Conservation (phyloP, 2,888 invertebrate species). For the Agrochola litura region DNA sequence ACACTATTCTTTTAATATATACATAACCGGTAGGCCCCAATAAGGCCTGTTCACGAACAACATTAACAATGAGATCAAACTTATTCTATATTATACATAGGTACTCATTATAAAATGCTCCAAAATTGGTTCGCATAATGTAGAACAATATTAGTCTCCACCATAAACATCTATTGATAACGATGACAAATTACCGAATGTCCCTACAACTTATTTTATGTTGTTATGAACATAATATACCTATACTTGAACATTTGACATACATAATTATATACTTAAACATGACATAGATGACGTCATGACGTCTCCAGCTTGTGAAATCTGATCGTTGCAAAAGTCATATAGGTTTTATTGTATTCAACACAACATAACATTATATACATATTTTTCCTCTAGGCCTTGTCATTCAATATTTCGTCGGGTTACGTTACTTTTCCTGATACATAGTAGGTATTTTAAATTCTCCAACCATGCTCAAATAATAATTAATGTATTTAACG, state of each 20-base stretch:
- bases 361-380: neutral
- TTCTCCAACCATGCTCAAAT: conserved; percentile 8
- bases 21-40: conserved; percentile 45
- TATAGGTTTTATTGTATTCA: neutral
- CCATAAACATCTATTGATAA: conserved; percentile 10
- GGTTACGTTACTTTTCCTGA: neutral
- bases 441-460: neutral
- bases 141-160: conserved; percentile 34
- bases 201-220: conserved; percentile 6
- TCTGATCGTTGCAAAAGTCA: conserved; percentile 22
- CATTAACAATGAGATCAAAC: conserved; percentile 55
- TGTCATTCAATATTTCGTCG: conserved; percentile 6
- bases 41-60: conserved; percentile 52
- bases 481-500: neutral
- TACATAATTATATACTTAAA: no score
- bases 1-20: conserved; percentile 6
- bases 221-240: conserved; percentile 1
- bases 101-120: conserved; percentile 51
- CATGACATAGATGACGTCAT: neutral
- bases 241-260: neutral
- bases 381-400: conserved; percentile 35
- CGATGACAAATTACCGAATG: conserved; percentile 1
- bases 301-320: neutral
- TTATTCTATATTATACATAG: conserved; percentile 37
- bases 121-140: conserved; percentile 38